Conservation (phyloP, 1,140 invertebrate species). For the Delia radicum region DNA sequence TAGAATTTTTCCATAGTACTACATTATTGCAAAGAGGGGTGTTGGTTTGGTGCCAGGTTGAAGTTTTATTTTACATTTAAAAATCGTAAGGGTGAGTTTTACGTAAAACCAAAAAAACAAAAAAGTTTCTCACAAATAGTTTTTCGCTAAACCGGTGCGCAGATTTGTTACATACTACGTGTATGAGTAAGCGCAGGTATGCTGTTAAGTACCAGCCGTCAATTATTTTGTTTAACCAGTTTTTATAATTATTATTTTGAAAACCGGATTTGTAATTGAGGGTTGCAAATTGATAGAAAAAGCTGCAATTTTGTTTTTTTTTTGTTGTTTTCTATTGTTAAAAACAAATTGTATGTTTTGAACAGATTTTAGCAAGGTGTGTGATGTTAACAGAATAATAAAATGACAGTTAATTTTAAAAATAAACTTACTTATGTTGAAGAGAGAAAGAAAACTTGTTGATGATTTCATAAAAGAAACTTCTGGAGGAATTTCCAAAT, state of each 20-base stretch:
- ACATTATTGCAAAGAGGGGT: neutral
- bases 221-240: neutral
- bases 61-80: neutral
- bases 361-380: neutral
- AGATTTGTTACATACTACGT: neutral
- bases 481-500: no score
- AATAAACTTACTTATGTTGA: no score
- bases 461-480: no score
- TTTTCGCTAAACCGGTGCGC: neutral
- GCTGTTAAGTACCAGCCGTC: constrained; percentile 1
- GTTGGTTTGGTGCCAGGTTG: neutral
- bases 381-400: neutral
- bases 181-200: constrained; percentile 6
- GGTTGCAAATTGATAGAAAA: neutral
- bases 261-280: neutral
- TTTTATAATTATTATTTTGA: neutral
- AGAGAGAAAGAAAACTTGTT: no score
- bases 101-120: neutral
- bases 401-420: neutral
- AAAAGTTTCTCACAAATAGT: constrained; percentile 9
- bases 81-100: constrained; percentile 13
- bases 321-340: neutral
- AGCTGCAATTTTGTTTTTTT: neutral
- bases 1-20: neutral
- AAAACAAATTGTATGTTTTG: neutral